A percentile compares a stretch with the other conserved stretches of the same genome.
Conservation (phyloP, 2,113 vertebrate genomes). For the Psettodes erumei region DNA sequence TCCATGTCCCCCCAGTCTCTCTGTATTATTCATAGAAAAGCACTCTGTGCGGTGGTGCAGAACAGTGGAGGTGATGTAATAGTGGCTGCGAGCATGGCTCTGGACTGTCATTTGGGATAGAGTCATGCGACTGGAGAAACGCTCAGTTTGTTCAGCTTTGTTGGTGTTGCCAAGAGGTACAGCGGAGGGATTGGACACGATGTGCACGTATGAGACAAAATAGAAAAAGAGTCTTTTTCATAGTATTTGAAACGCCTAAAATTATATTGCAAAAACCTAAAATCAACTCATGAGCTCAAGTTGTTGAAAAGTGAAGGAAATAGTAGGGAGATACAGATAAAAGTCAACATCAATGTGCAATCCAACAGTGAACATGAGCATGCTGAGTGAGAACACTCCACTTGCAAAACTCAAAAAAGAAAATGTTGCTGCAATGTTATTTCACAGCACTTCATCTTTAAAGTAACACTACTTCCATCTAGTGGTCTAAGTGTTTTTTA, state of each 20-base stretch:
- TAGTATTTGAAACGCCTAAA: neutral
- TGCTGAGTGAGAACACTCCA: neutral
- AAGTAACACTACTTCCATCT: constrained; percentile 51
- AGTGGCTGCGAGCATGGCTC: constrained; percentile 59
- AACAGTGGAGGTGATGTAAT: constrained; percentile 77
- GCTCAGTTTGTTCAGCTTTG: constrained; percentile 40
- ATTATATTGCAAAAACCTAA: neutral
- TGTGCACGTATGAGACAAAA: neutral
- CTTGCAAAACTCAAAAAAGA: neutral
- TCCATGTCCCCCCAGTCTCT: constrained; percentile 46
- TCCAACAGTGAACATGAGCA: neutral
- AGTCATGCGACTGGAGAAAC: constrained; percentile 59
- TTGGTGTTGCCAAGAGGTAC: constrained; percentile 17
- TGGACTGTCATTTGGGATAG: constrained; percentile 61
- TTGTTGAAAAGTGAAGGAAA: neutral
- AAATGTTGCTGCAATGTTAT: neutral
- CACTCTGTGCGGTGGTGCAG: constrained; percentile 77
- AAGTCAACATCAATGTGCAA: neutral
- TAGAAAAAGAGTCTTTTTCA: neutral
- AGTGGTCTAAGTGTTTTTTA: constrained; percentile 41
- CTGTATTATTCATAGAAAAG: constrained; percentile 82
- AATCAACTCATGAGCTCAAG: too few species aligned
- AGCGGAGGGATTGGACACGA: constrained; percentile 2
- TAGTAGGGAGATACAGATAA: neutral
- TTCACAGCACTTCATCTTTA: neutral